Evolutionary conservation across 2,888 invertebrate genomes (phyloP), one percentile per base, ranked within the genome.

Genomic region (Seira musarum): DNA sequence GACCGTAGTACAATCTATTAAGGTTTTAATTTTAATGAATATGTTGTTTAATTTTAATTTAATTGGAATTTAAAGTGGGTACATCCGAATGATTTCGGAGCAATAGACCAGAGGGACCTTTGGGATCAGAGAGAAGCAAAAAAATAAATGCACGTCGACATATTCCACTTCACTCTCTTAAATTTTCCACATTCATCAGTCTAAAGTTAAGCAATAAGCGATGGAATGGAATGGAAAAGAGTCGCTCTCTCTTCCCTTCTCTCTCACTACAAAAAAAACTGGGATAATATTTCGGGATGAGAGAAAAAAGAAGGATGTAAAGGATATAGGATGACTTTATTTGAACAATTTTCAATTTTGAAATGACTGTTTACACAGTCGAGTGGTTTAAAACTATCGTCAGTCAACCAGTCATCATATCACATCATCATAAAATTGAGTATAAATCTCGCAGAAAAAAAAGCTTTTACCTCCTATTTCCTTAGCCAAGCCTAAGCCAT

Each of bases 301-400:
- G n/a, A n/a, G 68, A 69, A 60, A 75, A 75, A 68, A 73, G 68
- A 10, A 65, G 75, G 75, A 75, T 75, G 75, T 75, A 57, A 46
- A 68, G 61, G 76, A 76, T 69, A 76, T 76, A 76, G 69, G 69
- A 81, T 81, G 81, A 81, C 82, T 85, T 82, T 85, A 84, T 85
- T 85, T 85, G 85, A 85, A 85, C 85, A 85, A 85, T 85, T 85
- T 85, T 85, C 85, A 85, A 85, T 85, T 81, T 85, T 85, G 82
- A 85, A 85, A 84, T 83, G 84, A 83, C 82, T 85, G 85, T 85
- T 85, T 84, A 81, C 83, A 78, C 78, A 84, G 81, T 71, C 84
- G 85, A 84, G 84, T 84, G 83, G 69, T 80, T 78, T 81, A 77
- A 81, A 81, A 81, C 81, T 77, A 77, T 71, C 78, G 71, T 69